These are phyloP conservation scores for Papilio xuthus DNA, from an alignment of 1,140 invertebrate genomes.

Conservation along the genomic window DNA sequence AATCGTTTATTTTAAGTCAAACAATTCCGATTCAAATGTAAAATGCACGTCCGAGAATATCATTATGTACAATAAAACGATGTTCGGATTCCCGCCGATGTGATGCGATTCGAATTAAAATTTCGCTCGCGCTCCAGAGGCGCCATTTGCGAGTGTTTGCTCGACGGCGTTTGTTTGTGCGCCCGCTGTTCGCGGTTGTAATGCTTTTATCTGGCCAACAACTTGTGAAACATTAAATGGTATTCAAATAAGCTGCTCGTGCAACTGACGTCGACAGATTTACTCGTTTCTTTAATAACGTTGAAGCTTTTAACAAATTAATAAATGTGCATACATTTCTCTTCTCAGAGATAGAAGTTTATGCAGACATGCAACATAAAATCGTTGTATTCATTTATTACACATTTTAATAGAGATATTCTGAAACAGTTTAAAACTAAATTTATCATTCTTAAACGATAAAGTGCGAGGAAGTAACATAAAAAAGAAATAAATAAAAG, in stretches of 20 bases:
- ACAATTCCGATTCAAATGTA: slow-evolving; percentile 29
- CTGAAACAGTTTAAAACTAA: too few relatives aligned
- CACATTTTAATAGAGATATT: too few relatives aligned
- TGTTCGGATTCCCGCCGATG: slow-evolving; percentile 30
- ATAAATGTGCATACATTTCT: background rate
- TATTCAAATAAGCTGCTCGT: slow-evolving; percentile 37
- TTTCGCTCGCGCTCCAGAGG: slow-evolving; percentile 40
- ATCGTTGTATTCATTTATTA: too few relatives aligned
- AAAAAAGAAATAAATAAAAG: background rate
- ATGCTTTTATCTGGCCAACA: slow-evolving; percentile 40
- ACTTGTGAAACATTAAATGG: slow-evolving; percentile 39
- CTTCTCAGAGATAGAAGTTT: background rate
- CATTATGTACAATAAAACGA: slow-evolving; percentile 34
- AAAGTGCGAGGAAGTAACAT: background rate
- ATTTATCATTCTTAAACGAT: background rate
- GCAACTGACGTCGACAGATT: slow-evolving; percentile 2
- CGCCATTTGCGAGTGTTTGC: slow-evolving; percentile 42
- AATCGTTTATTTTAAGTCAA: background rate
- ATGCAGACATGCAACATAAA: too few relatives aligned
- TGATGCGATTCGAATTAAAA: slow-evolving; percentile 46
- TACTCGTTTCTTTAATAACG: slow-evolving; percentile 21
- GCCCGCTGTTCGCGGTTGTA: slow-evolving; percentile 36
- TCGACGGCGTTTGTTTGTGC: slow-evolving; percentile 44
- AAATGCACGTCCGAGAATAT: slow-evolving; percentile 30
- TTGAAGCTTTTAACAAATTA: background rate